A percentile compares a stretch with the other conserved stretches of the same genome.
These are phyloP conservation scores for Rhea pennata DNA, from an alignment of 2,113 vertebrate genomes.

Conservation along the genomic window DNA sequence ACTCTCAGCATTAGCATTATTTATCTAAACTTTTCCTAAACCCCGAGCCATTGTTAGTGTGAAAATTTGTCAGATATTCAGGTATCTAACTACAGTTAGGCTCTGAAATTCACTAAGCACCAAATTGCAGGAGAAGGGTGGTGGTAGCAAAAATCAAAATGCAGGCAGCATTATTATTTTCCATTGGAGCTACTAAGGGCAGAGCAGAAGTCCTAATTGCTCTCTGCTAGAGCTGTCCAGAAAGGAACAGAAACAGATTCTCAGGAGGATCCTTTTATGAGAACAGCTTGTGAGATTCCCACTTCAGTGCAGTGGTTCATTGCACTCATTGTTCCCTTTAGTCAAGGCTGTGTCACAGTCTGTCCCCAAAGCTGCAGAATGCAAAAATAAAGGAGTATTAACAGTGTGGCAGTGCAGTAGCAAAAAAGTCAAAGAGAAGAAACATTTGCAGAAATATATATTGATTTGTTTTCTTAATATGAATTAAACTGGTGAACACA, in stretches of 20 bases:
- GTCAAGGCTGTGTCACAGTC: neutral
- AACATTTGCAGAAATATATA: neutral
- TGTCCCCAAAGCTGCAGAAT: neutral
- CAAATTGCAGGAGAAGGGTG: neutral
- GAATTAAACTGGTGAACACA: neutral
- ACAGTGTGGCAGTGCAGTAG: neutral
- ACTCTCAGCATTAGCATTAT: neutral
- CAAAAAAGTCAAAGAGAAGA: neutral
- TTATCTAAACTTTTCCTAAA: neutral
- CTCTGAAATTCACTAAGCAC: neutral
- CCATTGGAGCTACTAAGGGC: neutral
- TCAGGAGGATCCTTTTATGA: neutral
- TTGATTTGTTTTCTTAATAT: neutral
- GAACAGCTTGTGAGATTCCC: neutral
- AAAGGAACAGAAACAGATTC: neutral
- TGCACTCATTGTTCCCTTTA: neutral
- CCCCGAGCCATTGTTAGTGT: neutral
- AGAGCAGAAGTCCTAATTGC: neutral
- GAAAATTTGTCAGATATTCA: neutral
- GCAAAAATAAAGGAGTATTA: neutral
- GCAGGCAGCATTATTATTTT: neutral
- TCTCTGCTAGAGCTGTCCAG: neutral
- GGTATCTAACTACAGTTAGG: neutral
- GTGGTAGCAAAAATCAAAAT: neutral
- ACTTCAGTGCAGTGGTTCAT: neutral